Base-by-base conservation (phyloP, 2,797 vertebrate genomes). In the Coilia nasus region DNA sequence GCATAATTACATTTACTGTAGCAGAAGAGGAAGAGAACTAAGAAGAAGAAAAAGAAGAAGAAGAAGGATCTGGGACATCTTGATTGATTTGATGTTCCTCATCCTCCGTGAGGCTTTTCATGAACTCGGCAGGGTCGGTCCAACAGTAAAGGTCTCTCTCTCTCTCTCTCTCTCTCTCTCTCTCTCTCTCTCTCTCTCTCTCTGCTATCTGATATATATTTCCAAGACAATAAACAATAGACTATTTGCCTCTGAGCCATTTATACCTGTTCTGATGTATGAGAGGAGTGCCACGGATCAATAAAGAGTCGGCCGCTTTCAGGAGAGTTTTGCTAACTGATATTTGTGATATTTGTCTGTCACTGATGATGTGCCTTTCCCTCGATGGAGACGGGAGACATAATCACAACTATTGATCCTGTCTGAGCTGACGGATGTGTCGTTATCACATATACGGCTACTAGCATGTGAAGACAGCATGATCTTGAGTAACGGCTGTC, bases 391-490 rank as follows among this genome's bases (percentile, higher is more conserved):
- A 96, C 96, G 95, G 95, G 71, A 94, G 97, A 97, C 97, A 97
- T 97, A 97, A 98, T 98, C 97, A 97, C 94, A 96, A 93, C 94
- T 97, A 99, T 99, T 96, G 98, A 99, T 99, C 97, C 97, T 97
- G 97, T 98, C 97, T 97, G 96, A 95, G 90, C 96, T 98, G 98
- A 98, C 98, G 97, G 97, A 96, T 97, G 97, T 97, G 97, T 97
- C 96, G 97, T 97, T 97, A 97, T 96, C 71, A 78, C 71, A n/a
- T 41, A n/a, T n/a, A 75, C 67, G 31, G 71, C 71, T 21, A 44
- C 67, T 19, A 54, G 50, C 9, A 17, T 78, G 71, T 44, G 71
- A 19, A 44, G 71, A 44, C 35, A 41, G 35, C 31, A 6, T n/a
- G 71, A 80, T 57, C 9, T 82, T 54, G 17, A 31, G 7, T 23